Percentiles rank a stretch among this genome's conserved stretches.
Evolutionary conservation across 2,797 vertebrate genomes (phyloP).

Genomic region (Acanthurus leucopareius): DNA sequence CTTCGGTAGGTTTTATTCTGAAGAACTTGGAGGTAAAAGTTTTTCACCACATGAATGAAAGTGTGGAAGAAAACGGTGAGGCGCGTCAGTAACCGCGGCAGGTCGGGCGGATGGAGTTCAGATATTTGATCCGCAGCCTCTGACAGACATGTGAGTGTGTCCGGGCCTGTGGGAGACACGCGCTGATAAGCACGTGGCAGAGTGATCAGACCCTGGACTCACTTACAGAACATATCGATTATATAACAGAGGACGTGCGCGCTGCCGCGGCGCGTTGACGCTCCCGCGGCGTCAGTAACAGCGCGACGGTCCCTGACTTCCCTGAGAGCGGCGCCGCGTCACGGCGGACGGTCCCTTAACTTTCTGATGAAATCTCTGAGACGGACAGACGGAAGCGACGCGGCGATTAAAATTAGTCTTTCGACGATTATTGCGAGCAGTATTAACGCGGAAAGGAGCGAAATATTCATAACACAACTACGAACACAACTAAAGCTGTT

Average conservation of each 20-base stretch:
- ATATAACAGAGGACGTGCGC: slow-evolving; percentile 37
- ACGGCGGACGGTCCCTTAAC: slow-evolving; percentile 68
- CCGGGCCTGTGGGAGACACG: not conserved
- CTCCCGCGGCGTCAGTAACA: slow-evolving; percentile 2
- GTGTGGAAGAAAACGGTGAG: no score
- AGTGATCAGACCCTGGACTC: not conserved
- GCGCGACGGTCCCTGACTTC: slow-evolving; percentile 67
- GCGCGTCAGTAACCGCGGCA: no score
- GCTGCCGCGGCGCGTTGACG: no score
- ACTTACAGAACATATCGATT: slow-evolving; percentile 7
- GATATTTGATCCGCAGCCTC: no score
- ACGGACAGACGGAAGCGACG: slow-evolving; percentile 18
- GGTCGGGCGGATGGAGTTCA: no score
- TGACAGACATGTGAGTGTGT: no score
- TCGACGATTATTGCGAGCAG: not conserved
- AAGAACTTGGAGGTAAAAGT: no score
- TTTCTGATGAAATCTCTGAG: slow-evolving; percentile 87
- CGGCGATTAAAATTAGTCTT: not conserved
- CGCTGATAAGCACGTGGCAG: slow-evolving; percentile 20
- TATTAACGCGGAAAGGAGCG: not conserved
- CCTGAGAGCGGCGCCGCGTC: not conserved
- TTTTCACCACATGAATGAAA: no score
- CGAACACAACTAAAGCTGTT: fast-evolving
- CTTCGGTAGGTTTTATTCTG: no score
- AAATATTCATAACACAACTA: fast-evolving